Conservation (phyloP, 2,888 invertebrate species). For the Euspilapteryx auroguttella region DNA sequence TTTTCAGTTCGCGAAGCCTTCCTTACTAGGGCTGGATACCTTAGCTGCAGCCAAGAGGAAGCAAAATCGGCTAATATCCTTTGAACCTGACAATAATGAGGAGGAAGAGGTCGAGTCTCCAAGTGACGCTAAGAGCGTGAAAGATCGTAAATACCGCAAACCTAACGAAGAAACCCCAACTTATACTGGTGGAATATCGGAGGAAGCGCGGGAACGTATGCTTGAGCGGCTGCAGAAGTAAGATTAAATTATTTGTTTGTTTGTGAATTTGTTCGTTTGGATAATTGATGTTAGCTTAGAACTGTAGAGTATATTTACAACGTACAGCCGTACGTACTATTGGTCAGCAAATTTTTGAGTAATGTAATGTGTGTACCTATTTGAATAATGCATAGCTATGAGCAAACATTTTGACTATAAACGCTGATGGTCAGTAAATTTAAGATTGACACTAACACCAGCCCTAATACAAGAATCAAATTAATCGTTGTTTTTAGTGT, state of each 20-base stretch:
- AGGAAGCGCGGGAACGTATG: constrained; percentile 73
- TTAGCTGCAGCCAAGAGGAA: constrained; percentile 77
- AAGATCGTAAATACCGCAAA: constrained; percentile 72
- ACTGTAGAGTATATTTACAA: too few species aligned
- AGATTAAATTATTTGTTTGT: constrained; percentile 5
- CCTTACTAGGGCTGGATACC: constrained; percentile 81
- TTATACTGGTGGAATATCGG: constrained; percentile 89
- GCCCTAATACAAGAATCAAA: too few species aligned
- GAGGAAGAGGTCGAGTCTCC: constrained; percentile 19
- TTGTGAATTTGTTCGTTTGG: too few species aligned
- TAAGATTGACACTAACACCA: too few species aligned
- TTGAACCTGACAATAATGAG: constrained; percentile 46
- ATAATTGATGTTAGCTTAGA: too few species aligned
- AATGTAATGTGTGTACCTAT: too few species aligned
- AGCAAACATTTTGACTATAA: too few species aligned
- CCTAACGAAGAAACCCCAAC: constrained; percentile 90
- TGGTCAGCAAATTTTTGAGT: too few species aligned
- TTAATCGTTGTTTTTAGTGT: too few species aligned
- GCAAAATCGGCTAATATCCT: constrained; percentile 69
- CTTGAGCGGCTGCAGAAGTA: constrained; percentile 65
- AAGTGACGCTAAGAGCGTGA: constrained; percentile 16
- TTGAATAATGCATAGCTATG: too few species aligned
- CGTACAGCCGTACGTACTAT: too few species aligned
- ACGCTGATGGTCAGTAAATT: too few species aligned
- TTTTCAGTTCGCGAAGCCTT: constrained; percentile 77